A percentile compares a stretch with the other conserved stretches of the same genome.
Conservation (phyloP, 2,797 vertebrate species). For the Sciaenops ocellatus region DNA sequence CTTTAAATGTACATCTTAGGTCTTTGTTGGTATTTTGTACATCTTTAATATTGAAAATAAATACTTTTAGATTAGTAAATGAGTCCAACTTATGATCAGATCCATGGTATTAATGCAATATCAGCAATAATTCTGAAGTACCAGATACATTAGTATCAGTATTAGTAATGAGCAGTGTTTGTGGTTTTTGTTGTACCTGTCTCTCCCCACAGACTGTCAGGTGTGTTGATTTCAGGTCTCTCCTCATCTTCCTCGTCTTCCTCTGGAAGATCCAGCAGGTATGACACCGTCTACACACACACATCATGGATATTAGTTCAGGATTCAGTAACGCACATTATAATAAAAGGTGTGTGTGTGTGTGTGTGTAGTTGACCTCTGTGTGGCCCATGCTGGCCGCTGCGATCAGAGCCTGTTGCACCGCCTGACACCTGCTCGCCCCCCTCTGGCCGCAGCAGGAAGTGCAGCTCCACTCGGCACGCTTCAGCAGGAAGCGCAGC, state of each 20-base stretch:
- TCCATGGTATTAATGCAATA: neutral
- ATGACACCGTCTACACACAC: constrained; percentile 90
- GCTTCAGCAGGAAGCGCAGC: constrained; percentile 92
- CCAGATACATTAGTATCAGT: neutral
- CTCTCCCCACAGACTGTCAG: constrained; percentile 97
- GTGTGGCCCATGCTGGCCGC: constrained; percentile 95
- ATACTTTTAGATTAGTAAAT: neutral
- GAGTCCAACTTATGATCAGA: too few species aligned
- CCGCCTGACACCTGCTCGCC: constrained; percentile 91
- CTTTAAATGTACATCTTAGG: neutral
- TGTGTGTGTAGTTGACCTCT: constrained; percentile 83
- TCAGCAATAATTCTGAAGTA: neutral
- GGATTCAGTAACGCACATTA: neutral
- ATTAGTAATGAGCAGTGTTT: neutral
- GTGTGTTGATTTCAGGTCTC: constrained; percentile 94
- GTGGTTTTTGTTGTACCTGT: constrained; percentile 86
- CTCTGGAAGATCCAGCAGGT: constrained; percentile 94
- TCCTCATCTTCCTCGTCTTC: constrained; percentile 95
- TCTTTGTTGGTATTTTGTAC: too few species aligned
- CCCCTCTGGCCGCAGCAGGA: constrained; percentile 88
- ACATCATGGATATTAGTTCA: neutral
- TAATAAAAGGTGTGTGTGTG: constrained; percentile 13
- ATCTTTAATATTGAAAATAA: neutral
- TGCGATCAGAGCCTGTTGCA: constrained; percentile 94
- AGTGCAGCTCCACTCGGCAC: constrained; percentile 89